phyloP scores from a whole-genome alignment of 2,113 vertebrate species.

The Chamaea fasciata region DNA sequence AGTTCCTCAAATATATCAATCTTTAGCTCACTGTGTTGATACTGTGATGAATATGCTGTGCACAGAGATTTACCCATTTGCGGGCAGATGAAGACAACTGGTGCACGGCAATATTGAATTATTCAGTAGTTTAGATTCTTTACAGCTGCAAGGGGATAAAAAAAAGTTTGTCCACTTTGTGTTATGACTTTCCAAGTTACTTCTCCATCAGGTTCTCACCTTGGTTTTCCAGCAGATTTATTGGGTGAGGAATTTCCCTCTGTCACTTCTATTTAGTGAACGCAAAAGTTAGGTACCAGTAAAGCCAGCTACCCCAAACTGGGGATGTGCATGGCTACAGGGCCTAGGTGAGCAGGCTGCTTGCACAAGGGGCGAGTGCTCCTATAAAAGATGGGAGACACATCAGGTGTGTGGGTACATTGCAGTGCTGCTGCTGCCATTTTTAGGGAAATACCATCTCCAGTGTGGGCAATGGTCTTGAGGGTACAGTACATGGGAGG shows the following conservation, averaged over 20 bases:
- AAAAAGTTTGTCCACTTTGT: not conserved
- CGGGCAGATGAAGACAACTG: not conserved
- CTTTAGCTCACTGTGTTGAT: not conserved
- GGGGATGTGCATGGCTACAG: not conserved
- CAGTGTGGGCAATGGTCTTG: rapidly evolving
- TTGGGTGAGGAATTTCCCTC: not conserved
- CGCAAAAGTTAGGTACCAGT: not conserved
- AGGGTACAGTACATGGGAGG: not conserved
- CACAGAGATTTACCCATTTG: not conserved
- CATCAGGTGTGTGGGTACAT: rapidly evolving
- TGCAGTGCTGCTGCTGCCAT: not conserved
- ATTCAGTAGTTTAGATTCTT: conserved; percentile 11
- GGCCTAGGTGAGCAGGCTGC: not conserved
- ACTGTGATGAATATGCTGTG: not conserved
- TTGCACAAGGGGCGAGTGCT: not conserved
- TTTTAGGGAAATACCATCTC: not conserved
- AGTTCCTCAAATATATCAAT: not conserved
- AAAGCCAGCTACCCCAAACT: not conserved
- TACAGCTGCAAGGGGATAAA: not conserved
- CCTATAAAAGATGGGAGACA: not conserved
- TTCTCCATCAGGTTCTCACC: not conserved
- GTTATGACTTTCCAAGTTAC: not conserved
- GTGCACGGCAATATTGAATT: conserved; percentile 5
- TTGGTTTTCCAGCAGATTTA: not conserved
- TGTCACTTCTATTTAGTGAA: not conserved